A percentile compares a stretch with the other conserved stretches of the same genome.
phyloP scores from a whole-genome alignment of 2,888 invertebrate species.

The Drosophila recens region DNA sequence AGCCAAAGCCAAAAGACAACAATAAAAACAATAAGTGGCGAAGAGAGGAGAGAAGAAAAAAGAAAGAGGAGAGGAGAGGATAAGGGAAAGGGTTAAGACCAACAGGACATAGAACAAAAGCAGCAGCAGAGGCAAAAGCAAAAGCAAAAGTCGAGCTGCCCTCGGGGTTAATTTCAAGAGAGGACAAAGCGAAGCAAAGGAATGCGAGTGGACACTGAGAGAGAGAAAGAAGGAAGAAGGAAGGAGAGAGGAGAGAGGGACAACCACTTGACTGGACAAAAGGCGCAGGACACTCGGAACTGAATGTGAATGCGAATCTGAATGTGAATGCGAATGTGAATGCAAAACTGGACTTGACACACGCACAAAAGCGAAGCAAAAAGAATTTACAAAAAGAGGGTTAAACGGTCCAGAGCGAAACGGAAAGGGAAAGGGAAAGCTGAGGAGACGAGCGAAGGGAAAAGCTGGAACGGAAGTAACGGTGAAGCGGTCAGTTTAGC shows the following conservation, averaged over 20 bases:
- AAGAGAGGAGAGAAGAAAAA: neutral
- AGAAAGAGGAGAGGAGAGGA: neutral
- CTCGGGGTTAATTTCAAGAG: slow-evolving; percentile 70
- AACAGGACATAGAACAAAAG: slow-evolving; percentile 59
- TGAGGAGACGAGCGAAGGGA: neutral
- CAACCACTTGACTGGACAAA: slow-evolving; percentile 76
- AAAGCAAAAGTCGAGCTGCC: slow-evolving; percentile 66
- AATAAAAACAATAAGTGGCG: slow-evolving; percentile 53
- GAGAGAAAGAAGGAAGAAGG: neutral
- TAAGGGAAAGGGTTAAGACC: slow-evolving; percentile 12
- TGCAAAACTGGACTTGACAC: slow-evolving; percentile 72
- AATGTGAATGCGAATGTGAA: slow-evolving; percentile 9
- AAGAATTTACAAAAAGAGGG: slow-evolving; percentile 1
- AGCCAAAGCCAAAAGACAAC: slow-evolving; percentile 77
- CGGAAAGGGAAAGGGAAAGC: neutral
- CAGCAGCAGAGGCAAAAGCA: slow-evolving; percentile 29
- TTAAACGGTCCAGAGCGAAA: slow-evolving; percentile 11
- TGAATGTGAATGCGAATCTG: slow-evolving; percentile 20
- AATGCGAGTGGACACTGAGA: slow-evolving; percentile 37
- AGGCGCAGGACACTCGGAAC: slow-evolving; percentile 41
- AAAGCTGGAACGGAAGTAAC: neutral
- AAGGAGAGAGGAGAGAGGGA: neutral
- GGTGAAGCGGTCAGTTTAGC: slow-evolving; percentile 43
- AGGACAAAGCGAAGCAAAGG: slow-evolving; percentile 55
- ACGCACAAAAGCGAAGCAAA: slow-evolving; percentile 65